Evolutionary conservation across 2,113 vertebrate species (phyloP).

Genomic region (Puffinus mauretanicus): DNA sequence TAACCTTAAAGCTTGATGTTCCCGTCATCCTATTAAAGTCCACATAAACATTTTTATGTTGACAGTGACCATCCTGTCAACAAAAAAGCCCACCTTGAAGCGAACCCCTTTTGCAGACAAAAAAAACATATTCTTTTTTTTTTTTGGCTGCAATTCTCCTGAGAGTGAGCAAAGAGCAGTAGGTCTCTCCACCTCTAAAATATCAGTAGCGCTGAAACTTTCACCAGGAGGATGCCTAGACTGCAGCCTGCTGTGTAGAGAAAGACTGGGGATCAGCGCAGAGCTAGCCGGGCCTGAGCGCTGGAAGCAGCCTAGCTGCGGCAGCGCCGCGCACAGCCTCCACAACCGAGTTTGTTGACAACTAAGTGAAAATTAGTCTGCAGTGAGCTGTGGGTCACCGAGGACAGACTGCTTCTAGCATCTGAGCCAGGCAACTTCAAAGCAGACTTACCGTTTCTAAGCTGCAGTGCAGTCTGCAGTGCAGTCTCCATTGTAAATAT

Average conservation of each 20-base stretch:
- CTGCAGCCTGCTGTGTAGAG: not conserved
- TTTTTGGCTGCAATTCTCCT: not conserved
- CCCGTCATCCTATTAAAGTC: not conserved
- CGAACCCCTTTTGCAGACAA: not conserved
- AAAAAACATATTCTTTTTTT: too few species aligned
- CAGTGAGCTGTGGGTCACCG: not conserved
- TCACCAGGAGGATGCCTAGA: not conserved
- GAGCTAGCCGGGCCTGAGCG: not conserved
- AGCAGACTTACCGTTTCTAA: not conserved
- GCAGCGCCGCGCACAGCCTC: not conserved
- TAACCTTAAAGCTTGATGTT: not conserved
- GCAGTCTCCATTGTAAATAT: not conserved
- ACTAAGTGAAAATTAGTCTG: not conserved
- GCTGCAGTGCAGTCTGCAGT: conserved; percentile 63
- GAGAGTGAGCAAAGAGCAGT: not conserved
- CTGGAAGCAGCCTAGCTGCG: not conserved
- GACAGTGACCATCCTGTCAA: not conserved
- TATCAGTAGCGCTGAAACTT: not conserved
- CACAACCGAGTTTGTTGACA: not conserved
- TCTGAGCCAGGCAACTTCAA: not conserved
- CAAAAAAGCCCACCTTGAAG: not conserved
- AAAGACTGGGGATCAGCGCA: rapidly evolving
- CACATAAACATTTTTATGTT: not conserved
- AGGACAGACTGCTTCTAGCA: not conserved
- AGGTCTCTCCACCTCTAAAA: not conserved